Conservation (phyloP, 2,888 invertebrate species). For the Drosophila pseudotalamancana region DNA sequence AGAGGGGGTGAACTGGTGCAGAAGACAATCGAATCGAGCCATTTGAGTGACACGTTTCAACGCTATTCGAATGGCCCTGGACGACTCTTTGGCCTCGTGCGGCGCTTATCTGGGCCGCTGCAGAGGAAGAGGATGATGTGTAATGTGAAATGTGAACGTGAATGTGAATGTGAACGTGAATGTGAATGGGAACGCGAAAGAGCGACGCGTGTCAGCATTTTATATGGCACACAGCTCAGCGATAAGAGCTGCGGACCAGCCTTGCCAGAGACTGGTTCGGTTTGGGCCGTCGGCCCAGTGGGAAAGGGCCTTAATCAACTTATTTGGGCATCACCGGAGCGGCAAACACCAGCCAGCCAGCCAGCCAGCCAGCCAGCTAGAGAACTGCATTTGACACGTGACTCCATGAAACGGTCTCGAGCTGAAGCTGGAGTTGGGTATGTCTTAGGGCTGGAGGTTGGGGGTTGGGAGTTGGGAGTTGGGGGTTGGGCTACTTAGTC, state of each 20-base stretch:
- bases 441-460: neutral
- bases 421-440: neutral
- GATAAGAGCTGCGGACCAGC: slow-evolving; percentile 32
- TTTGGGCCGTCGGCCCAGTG: neutral
- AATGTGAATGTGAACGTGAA: slow-evolving; percentile 19
- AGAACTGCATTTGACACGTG: slow-evolving; percentile 65
- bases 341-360: slow-evolving; percentile 34
- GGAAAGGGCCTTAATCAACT: slow-evolving; percentile 64
- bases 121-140: slow-evolving; percentile 43
- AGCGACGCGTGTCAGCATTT: slow-evolving; percentile 81
- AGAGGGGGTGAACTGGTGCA: neutral
- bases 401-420: slow-evolving; percentile 19
- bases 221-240: slow-evolving; percentile 61
- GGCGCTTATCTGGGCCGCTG: slow-evolving; percentile 60
- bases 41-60: slow-evolving; percentile 76
- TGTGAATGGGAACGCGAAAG: neutral
- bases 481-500: slow-evolving; percentile 66
- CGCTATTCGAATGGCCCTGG: slow-evolving; percentile 38
- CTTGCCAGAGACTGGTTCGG: slow-evolving; percentile 1
- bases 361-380: slow-evolving; percentile 8
- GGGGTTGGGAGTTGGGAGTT: neutral
- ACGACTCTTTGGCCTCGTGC: slow-evolving; percentile 42
- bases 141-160: slow-evolving; percentile 24
- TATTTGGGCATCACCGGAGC: slow-evolving; percentile 70
- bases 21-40: slow-evolving; percentile 54